A percentile compares a stretch with the other conserved stretches of the same genome.
Conservation (phyloP, 2,888 invertebrate species). For the Argyresthia goedartella region DNA sequence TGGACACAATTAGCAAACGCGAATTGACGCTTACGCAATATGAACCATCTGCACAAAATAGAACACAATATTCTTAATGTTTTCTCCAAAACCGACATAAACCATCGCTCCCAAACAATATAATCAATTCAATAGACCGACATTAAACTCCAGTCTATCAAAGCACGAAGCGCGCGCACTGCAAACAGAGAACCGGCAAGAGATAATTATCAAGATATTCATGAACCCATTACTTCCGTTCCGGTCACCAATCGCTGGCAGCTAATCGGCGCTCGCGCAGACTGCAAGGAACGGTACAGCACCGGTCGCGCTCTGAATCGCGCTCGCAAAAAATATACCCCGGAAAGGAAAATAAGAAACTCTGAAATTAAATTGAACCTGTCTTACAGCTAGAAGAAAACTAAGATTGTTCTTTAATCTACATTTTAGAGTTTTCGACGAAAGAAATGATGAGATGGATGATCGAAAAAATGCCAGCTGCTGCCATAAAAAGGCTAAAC, state of each 20-base stretch:
- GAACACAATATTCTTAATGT: too few species aligned
- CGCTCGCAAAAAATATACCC: conserved; percentile 25
- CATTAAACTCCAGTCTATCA: too few species aligned
- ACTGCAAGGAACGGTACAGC: conserved; percentile 17
- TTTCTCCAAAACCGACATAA: too few species aligned
- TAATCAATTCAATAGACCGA: too few species aligned
- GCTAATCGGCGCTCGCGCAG: conserved; percentile 34
- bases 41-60: too few species aligned
- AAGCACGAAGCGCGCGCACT: too few species aligned
- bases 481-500: conserved; percentile 15
- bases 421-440: neutral
- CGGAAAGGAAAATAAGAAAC: conserved; percentile 9
- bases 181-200: neutral
- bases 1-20: too few species aligned
- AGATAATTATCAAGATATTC: conserved; percentile 11
- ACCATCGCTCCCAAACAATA: too few species aligned
- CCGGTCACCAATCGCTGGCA: conserved; percentile 31
- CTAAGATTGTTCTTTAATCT: neutral
- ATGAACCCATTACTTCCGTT: conserved; percentile 43
- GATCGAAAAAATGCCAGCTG: conserved; percentile 3
- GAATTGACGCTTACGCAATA: too few species aligned
- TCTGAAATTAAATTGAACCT: conserved; percentile 26
- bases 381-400: conserved; percentile 1
- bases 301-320: conserved; percentile 49
- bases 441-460: neutral